Evolutionary conservation across 2,888 invertebrate genomes (phyloP).

Genomic region (Diaprepes abbreviatus): DNA sequence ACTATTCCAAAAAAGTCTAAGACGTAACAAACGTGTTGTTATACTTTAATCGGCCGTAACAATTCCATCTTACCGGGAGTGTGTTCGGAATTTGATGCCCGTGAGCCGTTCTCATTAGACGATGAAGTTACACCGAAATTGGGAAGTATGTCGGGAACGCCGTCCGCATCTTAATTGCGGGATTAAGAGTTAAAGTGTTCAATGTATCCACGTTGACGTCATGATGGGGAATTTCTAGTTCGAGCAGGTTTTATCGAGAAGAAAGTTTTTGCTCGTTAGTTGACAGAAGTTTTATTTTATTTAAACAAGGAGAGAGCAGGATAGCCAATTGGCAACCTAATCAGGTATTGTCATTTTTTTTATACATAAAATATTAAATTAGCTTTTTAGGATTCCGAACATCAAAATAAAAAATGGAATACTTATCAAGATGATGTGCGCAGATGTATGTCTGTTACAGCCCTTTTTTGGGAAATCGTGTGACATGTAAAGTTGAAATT

Average conservation of each 20-base stretch:
- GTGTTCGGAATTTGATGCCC: constrained; percentile 24
- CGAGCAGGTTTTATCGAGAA: neutral
- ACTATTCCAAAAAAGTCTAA: neutral
- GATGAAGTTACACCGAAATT: constrained; percentile 35
- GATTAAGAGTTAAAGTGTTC: constrained; percentile 25
- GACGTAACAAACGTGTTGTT: neutral
- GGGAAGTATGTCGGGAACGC: constrained; percentile 36
- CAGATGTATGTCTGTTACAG: no score
- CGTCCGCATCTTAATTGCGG: constrained; percentile 31
- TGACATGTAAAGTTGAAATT: no score
- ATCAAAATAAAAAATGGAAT: no score
- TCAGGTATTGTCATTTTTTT: no score
- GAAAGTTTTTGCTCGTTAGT: no score
- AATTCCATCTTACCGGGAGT: neutral
- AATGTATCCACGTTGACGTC: constrained; percentile 23
- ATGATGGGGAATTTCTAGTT: neutral
- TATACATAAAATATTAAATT: no score
- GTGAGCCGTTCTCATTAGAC: constrained; percentile 39
- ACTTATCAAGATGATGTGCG: no score
- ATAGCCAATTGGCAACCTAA: no score
- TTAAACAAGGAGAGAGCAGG: no score
- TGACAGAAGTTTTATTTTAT: no score
- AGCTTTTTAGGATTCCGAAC: no score
- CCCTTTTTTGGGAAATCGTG: no score
- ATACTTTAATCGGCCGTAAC: neutral